Evolutionary conservation across 2,113 vertebrate genomes (phyloP).

Genomic region (Pseudolaguvia tuberculata): DNA sequence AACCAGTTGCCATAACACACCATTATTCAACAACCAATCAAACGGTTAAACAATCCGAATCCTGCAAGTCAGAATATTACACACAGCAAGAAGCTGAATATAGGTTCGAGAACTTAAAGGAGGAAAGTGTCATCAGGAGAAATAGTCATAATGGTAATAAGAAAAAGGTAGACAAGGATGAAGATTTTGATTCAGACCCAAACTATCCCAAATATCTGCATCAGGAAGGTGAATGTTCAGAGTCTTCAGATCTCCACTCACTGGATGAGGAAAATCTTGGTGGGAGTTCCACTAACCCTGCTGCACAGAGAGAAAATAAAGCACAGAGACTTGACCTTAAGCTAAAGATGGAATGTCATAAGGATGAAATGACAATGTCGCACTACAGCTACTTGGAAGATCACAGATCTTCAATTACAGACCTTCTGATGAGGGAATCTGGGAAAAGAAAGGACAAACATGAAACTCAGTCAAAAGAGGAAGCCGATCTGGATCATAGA

Average conservation of each 20-base stretch:
- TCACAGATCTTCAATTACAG: not conserved
- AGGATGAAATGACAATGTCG: conserved; percentile 7
- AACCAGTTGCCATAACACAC: conserved; percentile 5
- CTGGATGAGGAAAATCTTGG: not conserved
- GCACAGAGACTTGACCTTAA: not conserved
- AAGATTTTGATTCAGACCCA: conserved; percentile 3
- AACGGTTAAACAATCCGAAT: not conserved
- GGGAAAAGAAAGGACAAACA: conserved; percentile 42
- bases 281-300: not conserved
- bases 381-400: conserved; percentile 4
- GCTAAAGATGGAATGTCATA: not conserved
- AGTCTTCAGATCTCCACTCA: not conserved
- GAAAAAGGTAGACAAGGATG: not conserved
- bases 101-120: conserved; percentile 8
- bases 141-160: not conserved
- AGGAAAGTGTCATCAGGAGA: not conserved
- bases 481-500: not conserved
- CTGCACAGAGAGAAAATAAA: conserved; percentile 12
- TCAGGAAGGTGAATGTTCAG: not conserved
- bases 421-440: conserved; percentile 26
- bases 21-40: conserved; percentile 10
- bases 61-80: not conserved
- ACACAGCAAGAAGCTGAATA: not conserved
- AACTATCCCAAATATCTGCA: not conserved
- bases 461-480: conserved; percentile 26